Percentiles rank a stretch among this genome's conserved stretches.
phyloP scores from a whole-genome alignment of 1,140 invertebrate genomes.

The Drosophila pectinifera region DNA sequence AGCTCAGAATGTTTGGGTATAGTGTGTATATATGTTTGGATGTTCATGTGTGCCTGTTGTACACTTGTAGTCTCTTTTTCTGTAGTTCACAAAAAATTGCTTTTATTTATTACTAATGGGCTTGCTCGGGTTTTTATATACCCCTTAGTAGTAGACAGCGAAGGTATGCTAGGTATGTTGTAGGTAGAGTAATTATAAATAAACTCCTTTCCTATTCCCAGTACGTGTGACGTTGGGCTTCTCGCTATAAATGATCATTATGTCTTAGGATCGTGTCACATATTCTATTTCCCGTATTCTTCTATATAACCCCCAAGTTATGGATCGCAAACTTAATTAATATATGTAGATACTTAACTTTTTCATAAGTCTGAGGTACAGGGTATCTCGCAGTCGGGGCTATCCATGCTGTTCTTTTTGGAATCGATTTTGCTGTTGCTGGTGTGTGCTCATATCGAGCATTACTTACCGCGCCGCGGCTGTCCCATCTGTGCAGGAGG shows the following conservation, averaged over 20 bases:
- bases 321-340: too few relatives aligned
- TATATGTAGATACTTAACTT: too few relatives aligned
- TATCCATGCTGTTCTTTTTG: not conserved
- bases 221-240: too few relatives aligned
- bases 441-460: slow-evolving; percentile 30
- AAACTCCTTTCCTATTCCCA: too few relatives aligned
- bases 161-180: not conserved
- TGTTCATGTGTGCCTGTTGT: slow-evolving; percentile 9
- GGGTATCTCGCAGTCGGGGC: not conserved
- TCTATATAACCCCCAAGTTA: too few relatives aligned
- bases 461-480: slow-evolving; percentile 41
- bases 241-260: too few relatives aligned
- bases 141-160: not conserved
- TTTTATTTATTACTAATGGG: slow-evolving; percentile 68
- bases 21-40: slow-evolving; percentile 3
- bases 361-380: too few relatives aligned
- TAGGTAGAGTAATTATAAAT: too few relatives aligned
- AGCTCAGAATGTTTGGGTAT: slow-evolving; percentile 29
- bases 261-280: too few relatives aligned
- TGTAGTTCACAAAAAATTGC: slow-evolving; percentile 42
- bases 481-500: slow-evolving; percentile 60
- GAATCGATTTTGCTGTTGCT: slow-evolving; percentile 13
- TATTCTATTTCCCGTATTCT: too few relatives aligned
- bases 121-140: slow-evolving; percentile 28
- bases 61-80: slow-evolving; percentile 39